Evolutionary conservation across 1,140 invertebrate species (phyloP).

Genomic region (Caenorhabditis remanei): DNA sequence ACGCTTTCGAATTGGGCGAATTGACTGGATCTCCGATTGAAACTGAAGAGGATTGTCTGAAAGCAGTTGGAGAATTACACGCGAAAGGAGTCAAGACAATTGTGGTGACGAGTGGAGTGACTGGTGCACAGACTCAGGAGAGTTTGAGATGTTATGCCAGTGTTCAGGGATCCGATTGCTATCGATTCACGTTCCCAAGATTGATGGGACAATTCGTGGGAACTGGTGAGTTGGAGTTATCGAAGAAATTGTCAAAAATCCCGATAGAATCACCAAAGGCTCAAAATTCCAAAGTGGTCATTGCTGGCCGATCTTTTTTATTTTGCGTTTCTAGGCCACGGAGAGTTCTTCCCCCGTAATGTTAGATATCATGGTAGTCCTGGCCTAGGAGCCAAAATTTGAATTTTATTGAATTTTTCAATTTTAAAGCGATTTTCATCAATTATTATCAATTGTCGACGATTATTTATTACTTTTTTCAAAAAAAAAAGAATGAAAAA

Average conservation of each 20-base stretch:
- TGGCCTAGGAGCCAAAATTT: no score
- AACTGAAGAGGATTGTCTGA: constrained; percentile 63
- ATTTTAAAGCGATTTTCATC: no score
- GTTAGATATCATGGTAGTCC: no score
- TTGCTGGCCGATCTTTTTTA: no score
- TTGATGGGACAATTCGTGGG: constrained; percentile 63
- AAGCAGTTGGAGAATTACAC: constrained; percentile 63
- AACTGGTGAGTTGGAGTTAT: background rate
- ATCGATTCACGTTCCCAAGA: constrained; percentile 64
- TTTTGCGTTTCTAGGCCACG: no score
- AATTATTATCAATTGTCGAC: no score
- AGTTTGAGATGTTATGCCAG: constrained; percentile 60
- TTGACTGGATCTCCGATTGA: constrained; percentile 60
- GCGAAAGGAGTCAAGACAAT: constrained; percentile 61
- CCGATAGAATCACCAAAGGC: background rate
- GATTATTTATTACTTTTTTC: no score
- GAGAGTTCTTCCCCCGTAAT: no score
- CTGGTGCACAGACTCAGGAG: constrained; percentile 41
- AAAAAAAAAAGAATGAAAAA: no score
- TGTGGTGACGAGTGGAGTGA: constrained; percentile 66
- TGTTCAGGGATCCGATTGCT: background rate
- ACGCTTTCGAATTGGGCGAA: constrained; percentile 83
- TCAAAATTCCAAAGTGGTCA: background rate
- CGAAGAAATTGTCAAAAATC: background rate
- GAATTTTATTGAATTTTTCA: no score